These are phyloP conservation scores for Drosophila tristis DNA, from an alignment of 1,140 invertebrate species.

Conservation along the genomic window DNA sequence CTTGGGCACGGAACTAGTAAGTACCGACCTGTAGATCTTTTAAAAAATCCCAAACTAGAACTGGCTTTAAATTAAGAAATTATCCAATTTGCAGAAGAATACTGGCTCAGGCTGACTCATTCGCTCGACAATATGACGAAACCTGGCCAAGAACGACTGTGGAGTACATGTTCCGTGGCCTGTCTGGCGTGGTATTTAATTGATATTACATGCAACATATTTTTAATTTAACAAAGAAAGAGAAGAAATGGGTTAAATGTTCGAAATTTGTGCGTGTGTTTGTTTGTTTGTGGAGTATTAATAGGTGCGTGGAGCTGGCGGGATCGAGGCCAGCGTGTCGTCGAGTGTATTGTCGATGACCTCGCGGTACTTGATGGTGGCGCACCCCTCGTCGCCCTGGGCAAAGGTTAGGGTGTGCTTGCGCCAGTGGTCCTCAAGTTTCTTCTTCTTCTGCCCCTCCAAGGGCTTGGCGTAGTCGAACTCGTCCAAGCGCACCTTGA, in stretches of 20 bases:
- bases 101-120: too few species aligned
- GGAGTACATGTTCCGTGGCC: too few species aligned
- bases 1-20: not conserved
- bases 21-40: slow-evolving; percentile 2
- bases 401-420: slow-evolving; percentile 95
- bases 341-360: slow-evolving; percentile 96
- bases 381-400: slow-evolving; percentile 90
- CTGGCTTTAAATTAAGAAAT: not conserved
- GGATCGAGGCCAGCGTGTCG: slow-evolving; percentile 90
- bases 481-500: slow-evolving; percentile 95
- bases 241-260: too few species aligned
- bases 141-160: too few species aligned
- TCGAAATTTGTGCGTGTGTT: too few species aligned
- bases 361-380: slow-evolving; percentile 92
- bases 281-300: slow-evolving; percentile 83
- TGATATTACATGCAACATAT: too few species aligned
- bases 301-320: slow-evolving; percentile 95
- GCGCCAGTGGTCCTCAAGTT: slow-evolving; percentile 95
- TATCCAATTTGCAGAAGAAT: too few species aligned
- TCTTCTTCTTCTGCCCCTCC: slow-evolving; percentile 89
- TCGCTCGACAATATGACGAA: too few species aligned
- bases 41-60: not conserved
- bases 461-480: slow-evolving; percentile 82
- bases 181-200: not conserved
- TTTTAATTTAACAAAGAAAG: too few species aligned